Evolutionary conservation across 2,797 vertebrate genomes (phyloP), one percentile per base, ranked within the genome.

Genomic region (Gobionotothen gibberifrons): DNA sequence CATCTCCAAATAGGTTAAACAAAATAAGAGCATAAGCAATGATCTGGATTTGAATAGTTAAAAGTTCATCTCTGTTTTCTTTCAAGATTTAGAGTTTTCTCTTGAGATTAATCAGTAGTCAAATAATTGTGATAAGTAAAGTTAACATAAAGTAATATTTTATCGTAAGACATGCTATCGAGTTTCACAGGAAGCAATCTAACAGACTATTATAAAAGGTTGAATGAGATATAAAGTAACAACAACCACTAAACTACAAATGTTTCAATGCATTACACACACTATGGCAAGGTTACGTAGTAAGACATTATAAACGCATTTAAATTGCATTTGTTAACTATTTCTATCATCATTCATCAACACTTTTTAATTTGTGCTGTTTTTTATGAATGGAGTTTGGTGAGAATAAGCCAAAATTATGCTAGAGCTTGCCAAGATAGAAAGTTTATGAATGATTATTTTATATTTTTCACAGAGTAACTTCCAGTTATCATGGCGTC

Each of bases 401-500:
- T 47, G 40, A 48, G 3, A 26, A 29, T n/a, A n/a, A 0, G 1
- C 29, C 4, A 0, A 43, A 1, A 36, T 36, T 6, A 36, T 36
- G 8, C 32, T 9, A 36, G 8, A 44, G 16, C 1, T 42, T 9
- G 12, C 17, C 17, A 13, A 19, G 42, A 48, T 29, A 22, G 2
- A 53, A 62, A 8, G 0, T 12, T 7, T 48, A 6, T 57, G 2
- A 7, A 9, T 53, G 19, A 61, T 63, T 36, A 3, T 26, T 9
- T 59, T 43, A 4, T 10, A 1, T 43, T 19, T 12, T 17, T 16
- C n/a, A 1, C 56, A 87, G 69, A 47, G 8, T 2, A 55, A 16
- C 15, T 22, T 69, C 19, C 19, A 65, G n/a, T 29, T 64, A 36
- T 52, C 81, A 93, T 93, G 90, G 8, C 48, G 4, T 64, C 81